Base-by-base conservation (phyloP, 1,140 invertebrate genomes). In the Matsumurasca onukii region DNA sequence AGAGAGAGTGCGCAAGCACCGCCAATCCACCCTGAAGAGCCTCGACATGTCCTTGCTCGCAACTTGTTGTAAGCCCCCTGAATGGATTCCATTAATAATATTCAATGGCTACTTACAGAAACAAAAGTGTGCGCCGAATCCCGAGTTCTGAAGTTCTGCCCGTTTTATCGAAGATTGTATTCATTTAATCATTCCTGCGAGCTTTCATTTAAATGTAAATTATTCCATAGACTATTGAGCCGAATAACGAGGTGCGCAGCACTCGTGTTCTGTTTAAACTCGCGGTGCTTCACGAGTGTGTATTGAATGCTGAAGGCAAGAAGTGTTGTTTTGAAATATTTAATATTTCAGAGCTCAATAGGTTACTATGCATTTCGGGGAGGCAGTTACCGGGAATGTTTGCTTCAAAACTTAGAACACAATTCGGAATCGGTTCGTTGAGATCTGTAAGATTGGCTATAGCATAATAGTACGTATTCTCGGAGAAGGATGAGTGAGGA, bases 61-160 rank as follows among this genome's bases (percentile, higher is more conserved):
- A 13, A 59, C n/a, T 59, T 59, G 55, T 59, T 12, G 13, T 13
- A 59, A 59, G 30, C 12, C n/a, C 25, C 24, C 55, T 59, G 30
- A 59, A 59, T 59, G 55, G 55, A 59, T 59, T 59, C 55, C 55
- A 59, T 59, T 59, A 59, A 59, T 59, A 29, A 59, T 59, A 59
- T 29, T 59, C 55, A n/a, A 59, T 22, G 25, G 55, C 55, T 59
- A 59, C 55, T 59, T 59, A 59, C 15, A 59, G 55, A 29, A 22
- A 59, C 55, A 59, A 29, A 59, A 59, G 55, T 59, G 55, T 27
- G 30, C 30, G 12, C 15, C 55, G 55, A 27, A 5, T 27, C 55
- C 2, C 24, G 24, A 24, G 15, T 24, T 13, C 55, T 25, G 55
- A 24, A 59, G 30, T 29, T 52, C 5, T 24, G 25, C 24, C 22